Base-by-base conservation (phyloP, 37 sponge, comb jelly and placozoan genomes). In the Eunapius fragilis region DNA sequence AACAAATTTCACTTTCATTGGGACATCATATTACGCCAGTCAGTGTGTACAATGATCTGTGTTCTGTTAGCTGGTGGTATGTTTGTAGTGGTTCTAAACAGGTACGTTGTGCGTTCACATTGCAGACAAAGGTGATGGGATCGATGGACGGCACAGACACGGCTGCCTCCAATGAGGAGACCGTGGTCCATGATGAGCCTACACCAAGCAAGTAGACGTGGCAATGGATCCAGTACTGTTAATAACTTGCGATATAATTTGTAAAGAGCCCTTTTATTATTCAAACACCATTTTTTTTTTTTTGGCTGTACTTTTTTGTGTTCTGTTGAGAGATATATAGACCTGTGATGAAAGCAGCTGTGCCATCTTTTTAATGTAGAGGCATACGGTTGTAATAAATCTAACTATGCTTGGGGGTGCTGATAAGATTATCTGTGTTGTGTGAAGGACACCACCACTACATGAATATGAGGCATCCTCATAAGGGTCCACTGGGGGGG, bases 121-220 rank as follows among this genome's bases (percentile, higher is more conserved):
- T 58, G 58, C 58, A 58, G 58, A 58, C 58, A 58, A 58, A 58
- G 31, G 31, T 72, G 73, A 25, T 5, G 73, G 14, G 12, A 17
- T 72, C 31, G 1, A 17, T n/a, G n/a, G 70, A 69, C n/a, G 72
- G 69, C 2, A 34, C 37, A 26, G 86, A 70, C 6, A 25, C 69
- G 2, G 27, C 47, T 9, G 68, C 87, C 37, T 73, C 80, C 58
- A 72, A 71, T 12, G 80, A 68, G 19, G 87, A 86, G 80, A 80
- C 87, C 26, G 87, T 86, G 5, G 80, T 86, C 31, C 87, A 80
- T 14, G 87, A 86, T 33, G 87, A 86, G 35, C 87, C 87, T 12
- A 17, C 58, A 17, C 22, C 7, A 2, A 58, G 58, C 22, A 58
- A 58, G 1, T 58, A 58, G 14, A 12, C 14, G 58, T 17, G 58